Conservation (phyloP, 2,888 invertebrate genomes). For the Torymus aiolomorphi region DNA sequence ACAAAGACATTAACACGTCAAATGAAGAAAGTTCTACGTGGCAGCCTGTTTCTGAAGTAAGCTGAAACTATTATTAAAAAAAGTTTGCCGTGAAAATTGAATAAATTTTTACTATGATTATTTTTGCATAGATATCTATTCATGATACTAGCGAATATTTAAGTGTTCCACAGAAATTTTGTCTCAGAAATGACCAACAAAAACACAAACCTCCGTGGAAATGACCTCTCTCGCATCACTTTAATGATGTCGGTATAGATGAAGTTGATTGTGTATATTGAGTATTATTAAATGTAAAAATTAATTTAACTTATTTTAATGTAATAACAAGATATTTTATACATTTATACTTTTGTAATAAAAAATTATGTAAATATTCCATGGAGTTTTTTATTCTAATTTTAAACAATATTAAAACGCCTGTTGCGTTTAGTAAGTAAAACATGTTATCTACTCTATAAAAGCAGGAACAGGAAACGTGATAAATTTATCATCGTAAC, state of each 20-base stretch:
- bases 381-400: no score
- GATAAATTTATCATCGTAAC: constrained; percentile 21
- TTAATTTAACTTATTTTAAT: constrained; percentile 27
- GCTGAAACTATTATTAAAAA: constrained; percentile 24
- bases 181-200: constrained; percentile 64
- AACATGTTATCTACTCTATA: constrained; percentile 11
- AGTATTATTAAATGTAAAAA: constrained; percentile 34
- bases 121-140: constrained; percentile 62
- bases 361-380: not conserved
- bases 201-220: constrained; percentile 74
- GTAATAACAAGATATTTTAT: constrained; percentile 37
- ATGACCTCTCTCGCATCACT: constrained; percentile 62
- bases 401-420: no score
- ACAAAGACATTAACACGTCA: constrained; percentile 67
- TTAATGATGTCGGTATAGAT: constrained; percentile 62
- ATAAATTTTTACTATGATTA: not conserved
- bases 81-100: constrained; percentile 1
- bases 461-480: constrained; percentile 38
- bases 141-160: constrained; percentile 68
- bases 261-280: constrained; percentile 63
- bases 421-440: not conserved
- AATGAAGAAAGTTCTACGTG: constrained; percentile 70
- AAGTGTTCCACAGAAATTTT: constrained; percentile 66
- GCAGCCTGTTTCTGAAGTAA: constrained; percentile 68
- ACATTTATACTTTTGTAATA: constrained; percentile 23